These are phyloP conservation scores for Megathymus violae DNA, from an alignment of 1,140 invertebrate genomes.

Conservation along the genomic window DNA sequence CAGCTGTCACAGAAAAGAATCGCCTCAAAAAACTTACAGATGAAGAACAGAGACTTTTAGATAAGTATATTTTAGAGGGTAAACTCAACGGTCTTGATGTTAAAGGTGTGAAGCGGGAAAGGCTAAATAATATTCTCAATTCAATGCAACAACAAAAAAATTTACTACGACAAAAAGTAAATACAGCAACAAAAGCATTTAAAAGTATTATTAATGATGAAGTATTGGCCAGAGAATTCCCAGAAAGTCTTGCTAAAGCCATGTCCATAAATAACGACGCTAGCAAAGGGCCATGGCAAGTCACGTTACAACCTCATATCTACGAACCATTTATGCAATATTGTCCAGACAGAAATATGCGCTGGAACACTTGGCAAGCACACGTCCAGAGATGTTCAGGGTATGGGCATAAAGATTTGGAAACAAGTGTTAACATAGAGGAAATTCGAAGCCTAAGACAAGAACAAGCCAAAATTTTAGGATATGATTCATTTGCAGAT, in stretches of 20 bases:
- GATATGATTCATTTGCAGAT: constrained; percentile 91
- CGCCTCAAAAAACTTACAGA: constrained; percentile 85
- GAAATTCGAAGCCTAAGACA: constrained; percentile 88
- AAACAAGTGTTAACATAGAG: constrained; percentile 90
- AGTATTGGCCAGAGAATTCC: constrained; percentile 89
- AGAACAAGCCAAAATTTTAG: constrained; percentile 90
- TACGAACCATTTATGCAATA: constrained; percentile 91
- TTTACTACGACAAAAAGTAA: constrained; percentile 86
- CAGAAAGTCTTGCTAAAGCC: constrained; percentile 86
- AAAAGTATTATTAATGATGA: constrained; percentile 87
- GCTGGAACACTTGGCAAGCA: constrained; percentile 94
- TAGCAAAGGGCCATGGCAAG: constrained; percentile 90
- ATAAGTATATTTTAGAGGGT: constrained; percentile 92
- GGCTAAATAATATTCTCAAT: constrained; percentile 77
- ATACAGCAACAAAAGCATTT: constrained; percentile 86
- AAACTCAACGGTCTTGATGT: constrained; percentile 90
- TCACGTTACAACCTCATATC: constrained; percentile 89
- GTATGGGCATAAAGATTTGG: constrained; percentile 85
- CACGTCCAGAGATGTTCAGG: constrained; percentile 88
- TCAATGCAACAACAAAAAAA: constrained; percentile 83
- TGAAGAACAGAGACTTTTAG: constrained; percentile 88
- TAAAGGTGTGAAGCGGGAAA: constrained; percentile 71
- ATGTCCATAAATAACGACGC: constrained; percentile 87
- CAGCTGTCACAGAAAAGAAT: constrained; percentile 86
- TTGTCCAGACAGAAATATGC: constrained; percentile 89